These are phyloP conservation scores for Magallana gigas DNA, from an alignment of 1,140 invertebrate genomes.

Conservation along the genomic window DNA sequence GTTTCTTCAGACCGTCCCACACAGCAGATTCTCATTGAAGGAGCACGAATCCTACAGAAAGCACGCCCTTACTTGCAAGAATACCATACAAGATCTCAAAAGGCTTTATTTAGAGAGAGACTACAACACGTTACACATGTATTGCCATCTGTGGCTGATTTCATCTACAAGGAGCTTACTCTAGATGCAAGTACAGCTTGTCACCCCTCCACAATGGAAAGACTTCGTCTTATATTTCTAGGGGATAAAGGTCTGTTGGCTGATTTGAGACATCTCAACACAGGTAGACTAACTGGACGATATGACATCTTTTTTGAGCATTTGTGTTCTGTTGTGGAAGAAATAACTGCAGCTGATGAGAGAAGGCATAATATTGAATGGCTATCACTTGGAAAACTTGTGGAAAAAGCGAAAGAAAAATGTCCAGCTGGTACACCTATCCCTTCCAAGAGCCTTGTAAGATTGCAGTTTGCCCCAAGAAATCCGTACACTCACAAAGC, in stretches of 20 bases:
- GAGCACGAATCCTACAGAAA: too few species aligned
- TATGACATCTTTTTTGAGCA: constrained; percentile 59
- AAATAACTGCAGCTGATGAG: too few species aligned
- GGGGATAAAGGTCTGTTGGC: constrained; percentile 46
- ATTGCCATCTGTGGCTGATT: too few species aligned
- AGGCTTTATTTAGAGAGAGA: too few species aligned
- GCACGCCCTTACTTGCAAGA: too few species aligned
- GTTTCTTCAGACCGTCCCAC: too few species aligned
- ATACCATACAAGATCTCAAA: too few species aligned
- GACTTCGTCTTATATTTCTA: constrained; percentile 44
- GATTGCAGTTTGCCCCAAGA: constrained; percentile 62
- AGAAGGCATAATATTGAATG: constrained; percentile 54
- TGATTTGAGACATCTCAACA: constrained; percentile 29
- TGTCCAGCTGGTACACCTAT: not conserved
- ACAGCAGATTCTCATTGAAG: constrained; percentile 52
- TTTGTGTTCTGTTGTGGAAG: constrained; percentile 44
- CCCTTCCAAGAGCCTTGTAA: constrained; percentile 53
- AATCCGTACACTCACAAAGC: constrained; percentile 53
- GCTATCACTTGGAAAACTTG: constrained; percentile 52
- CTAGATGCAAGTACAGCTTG: constrained; percentile 48
- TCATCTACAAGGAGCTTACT: too few species aligned
- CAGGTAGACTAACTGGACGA: constrained; percentile 46
- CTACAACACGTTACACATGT: too few species aligned
- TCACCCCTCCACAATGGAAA: constrained; percentile 49
- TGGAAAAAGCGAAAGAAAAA: constrained; percentile 38